Evolutionary conservation across 2,797 vertebrate species (phyloP), one percentile per base, ranked within the genome.

Genomic region (Chelon auratus): DNA sequence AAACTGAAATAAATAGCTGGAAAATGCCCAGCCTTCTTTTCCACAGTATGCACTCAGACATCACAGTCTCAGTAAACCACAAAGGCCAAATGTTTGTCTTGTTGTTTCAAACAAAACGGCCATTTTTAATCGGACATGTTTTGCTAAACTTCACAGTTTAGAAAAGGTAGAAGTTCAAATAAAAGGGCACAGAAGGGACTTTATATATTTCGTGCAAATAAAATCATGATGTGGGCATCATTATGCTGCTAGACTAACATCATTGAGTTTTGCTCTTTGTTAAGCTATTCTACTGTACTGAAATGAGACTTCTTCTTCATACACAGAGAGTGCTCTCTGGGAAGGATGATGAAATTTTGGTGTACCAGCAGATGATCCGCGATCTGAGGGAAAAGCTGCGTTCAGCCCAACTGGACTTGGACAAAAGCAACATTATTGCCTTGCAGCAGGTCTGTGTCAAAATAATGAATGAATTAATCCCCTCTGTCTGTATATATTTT

Each of bases 331-430:
- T 97, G 75, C 94, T 99, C 36, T 94, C 96, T 82, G 95, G 91
- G 37, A 99, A 99, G 92, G 97, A 99, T 62, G 93, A 96, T 18
- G 97, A 99, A 81, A 95, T 99, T 39, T 61, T 94, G 42, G 94
- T 97, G 24, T 98, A 97, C 92, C 96, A 98, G 90, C 95, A 97
- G 84, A 97, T 96, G 94, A 90, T 99, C 66, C 91, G 95, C 12
- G 95, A 95, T 50, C 86, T 98, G 73, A 94, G 93, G 81, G 96
- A 97, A 36, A 99, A 97, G 86, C 86, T 99, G 47, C 95, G 95
- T 67, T 90, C 95, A 36, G 87, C 93, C 8, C 96, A 98, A 68
- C 86, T 98, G 88, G 97, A 99, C 92, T 89, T 95, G 66, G 96
- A 99, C 89, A 98, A 96, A 91, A 97, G 93, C 92, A 97, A 92